A percentile compares a stretch with the other conserved stretches of the same genome.
Conservation (phyloP, 2,888 invertebrate genomes). For the Acronicta alni region DNA sequence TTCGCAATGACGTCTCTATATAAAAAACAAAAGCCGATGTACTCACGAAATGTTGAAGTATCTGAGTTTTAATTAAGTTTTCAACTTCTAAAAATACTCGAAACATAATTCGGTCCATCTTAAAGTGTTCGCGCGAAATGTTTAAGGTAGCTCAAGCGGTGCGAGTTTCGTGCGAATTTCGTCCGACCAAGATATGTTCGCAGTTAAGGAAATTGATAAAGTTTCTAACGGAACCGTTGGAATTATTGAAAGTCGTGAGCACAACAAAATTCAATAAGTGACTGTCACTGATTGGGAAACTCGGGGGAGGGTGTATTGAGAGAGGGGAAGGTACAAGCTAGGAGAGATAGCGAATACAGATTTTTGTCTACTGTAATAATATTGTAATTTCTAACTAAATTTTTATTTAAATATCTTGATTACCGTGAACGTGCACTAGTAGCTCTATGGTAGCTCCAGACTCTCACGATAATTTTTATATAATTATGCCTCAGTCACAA, state of each 20-base stretch:
- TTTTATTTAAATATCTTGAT: too few relatives aligned
- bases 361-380: too few relatives aligned
- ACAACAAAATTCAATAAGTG: conserved; percentile 89
- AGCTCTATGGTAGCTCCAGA: too few relatives aligned
- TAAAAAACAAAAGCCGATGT: conserved; percentile 35
- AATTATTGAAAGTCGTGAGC: conserved; percentile 86
- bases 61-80: conserved; percentile 42
- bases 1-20: not conserved
- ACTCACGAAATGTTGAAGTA: conserved; percentile 28
- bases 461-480: too few relatives aligned
- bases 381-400: too few relatives aligned
- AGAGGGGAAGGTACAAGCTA: not conserved
- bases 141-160: conserved; percentile 42
- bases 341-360: conserved; percentile 17
- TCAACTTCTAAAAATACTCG: conserved; percentile 41
- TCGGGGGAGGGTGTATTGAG: conserved; percentile 53
- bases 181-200: conserved; percentile 76
- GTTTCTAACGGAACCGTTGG: conserved; percentile 79
- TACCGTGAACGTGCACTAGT: too few relatives aligned
- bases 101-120: conserved; percentile 42
- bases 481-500: too few relatives aligned
- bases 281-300: conserved; percentile 84
- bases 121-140: conserved; percentile 35
- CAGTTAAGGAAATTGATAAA: conserved; percentile 87
- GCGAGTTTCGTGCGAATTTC: conserved; percentile 41